These are phyloP conservation scores for Erythrolamprus reginae DNA, from an alignment of 2,113 vertebrate genomes.

Conservation along the genomic window DNA sequence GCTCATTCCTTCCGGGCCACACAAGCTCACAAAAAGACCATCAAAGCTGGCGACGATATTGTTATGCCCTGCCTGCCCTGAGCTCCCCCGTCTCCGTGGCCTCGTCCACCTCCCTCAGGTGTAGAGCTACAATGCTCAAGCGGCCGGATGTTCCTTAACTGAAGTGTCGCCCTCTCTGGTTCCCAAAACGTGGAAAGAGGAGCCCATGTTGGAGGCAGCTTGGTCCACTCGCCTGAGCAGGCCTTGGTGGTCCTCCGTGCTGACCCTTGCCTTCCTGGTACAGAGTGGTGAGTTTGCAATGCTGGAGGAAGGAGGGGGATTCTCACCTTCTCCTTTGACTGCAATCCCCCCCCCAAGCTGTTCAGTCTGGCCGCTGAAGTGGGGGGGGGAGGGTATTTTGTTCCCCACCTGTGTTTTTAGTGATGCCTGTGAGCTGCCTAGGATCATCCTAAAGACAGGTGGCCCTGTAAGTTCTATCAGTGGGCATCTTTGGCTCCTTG, in stretches of 20 bases:
- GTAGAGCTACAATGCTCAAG: not conserved
- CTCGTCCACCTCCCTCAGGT: not conserved
- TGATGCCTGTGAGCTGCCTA: not conserved
- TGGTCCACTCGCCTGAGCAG: accelerated
- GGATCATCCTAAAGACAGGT: not conserved
- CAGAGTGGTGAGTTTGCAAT: conserved; percentile 39
- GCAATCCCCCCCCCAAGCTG: not conserved
- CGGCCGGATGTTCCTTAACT: not conserved
- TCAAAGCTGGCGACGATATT: not conserved
- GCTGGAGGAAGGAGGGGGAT: conserved; percentile 38
- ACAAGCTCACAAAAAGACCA: not conserved
- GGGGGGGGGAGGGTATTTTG: not conserved
- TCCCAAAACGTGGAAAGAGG: no score
- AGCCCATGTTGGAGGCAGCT: accelerated
- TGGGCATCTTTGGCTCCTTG: conserved; percentile 18
- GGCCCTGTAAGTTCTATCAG: not conserved
- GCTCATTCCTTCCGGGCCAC: not conserved
- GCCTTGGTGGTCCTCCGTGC: not conserved
- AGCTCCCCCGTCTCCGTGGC: not conserved
- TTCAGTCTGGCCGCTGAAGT: not conserved
- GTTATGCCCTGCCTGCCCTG: not conserved
- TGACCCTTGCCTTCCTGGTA: conserved; percentile 10
- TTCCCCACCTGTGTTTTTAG: not conserved
- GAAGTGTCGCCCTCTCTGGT: not conserved
- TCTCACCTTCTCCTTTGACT: not conserved